Base-by-base conservation (phyloP, 2,113 vertebrate genomes). In the Ursus arctos region DNA sequence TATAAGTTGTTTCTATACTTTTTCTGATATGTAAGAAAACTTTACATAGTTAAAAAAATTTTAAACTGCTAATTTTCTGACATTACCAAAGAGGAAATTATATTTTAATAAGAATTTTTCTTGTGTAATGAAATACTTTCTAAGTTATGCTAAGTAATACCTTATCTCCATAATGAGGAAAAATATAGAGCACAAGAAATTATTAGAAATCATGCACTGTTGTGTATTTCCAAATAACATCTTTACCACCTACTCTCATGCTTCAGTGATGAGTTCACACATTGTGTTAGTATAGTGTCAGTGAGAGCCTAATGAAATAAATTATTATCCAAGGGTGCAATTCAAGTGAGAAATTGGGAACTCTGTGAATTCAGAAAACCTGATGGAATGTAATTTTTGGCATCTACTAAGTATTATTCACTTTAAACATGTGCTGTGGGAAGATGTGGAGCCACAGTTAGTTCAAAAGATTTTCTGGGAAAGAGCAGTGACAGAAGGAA, bases 181-280 rank as follows among this genome's bases (percentile, higher is more conserved):
- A 96, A 88, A 40, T 55, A 14, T 7, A 63, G 43, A 86, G 16
- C 2, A 65, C 19, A 24, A 71, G 6, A 86, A 22, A 26, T 19
- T 83, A 83, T 72, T 71, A 67, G 77, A 69, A 77, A 72, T 72
- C 14, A 79, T 91, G 79, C 69, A 81, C 19, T 67, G 6, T 63
- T 59, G n/a, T 92, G 61, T 77, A 61, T 86, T 96, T 90, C 24
- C 28, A 93, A 61, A 69, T 92, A 61, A 77, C 11, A 18, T 36
- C 1, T 81, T 86, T 91, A 83, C 94, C 43, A 33, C 4, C 16
- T 74, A 36, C 47, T 95, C 85, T 96, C 40, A 59, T 43, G n/a
- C 65, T 87, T 95, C 79, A 90, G 26, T 72, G 65, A 76, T 31
- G 16, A 18, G 53, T 74, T 89, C 36, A 89, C 72, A 67, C 19